Evolutionary conservation across 2,113 vertebrate genomes (phyloP), one percentile per base, ranked within the genome.

Genomic region (Misgurnus anguillicaudatus): DNA sequence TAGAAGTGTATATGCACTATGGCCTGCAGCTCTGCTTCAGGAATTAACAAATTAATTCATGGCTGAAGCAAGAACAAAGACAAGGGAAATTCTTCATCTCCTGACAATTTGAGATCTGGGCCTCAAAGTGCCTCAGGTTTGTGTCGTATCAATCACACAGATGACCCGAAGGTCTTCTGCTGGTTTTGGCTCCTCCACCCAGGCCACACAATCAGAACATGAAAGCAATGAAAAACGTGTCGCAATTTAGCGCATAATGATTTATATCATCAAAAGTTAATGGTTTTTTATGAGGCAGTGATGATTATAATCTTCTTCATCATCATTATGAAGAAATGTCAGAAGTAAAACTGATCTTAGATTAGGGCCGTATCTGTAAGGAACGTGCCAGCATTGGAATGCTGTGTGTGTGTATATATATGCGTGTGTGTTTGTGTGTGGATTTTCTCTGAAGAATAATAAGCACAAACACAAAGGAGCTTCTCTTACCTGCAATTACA

Each of bases 21-120:
- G 41, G 45, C 88, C 81, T n/a, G 72, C 89, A 82, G 83, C 78
- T 85, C 80, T 81, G 81, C 80, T 83, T 75, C 80, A 76, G 81
- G 81, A 83, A 79, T 85, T 82, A 89, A 88, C 83, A 87, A 87
- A 91, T 90, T 89, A 89, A 90, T 75, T 88, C 61, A 76, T 86
- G 79, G 82, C 80, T 88, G 78, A 80, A 60, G 77, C 66, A 80
- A 73, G 70, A 87, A 70, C 65, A 70, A 85, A 88, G 88, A 84
- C 48, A 77, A 61, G 66, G 85, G 84, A 88, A 90, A 91, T 89
- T 86, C 87, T 87, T 84, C 77, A 13, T 79, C 77, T 71, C 72
- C 87, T 89, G 80, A 41, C 78, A 62, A 17, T 42, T 48, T 19
- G 10, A 75, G 66, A 51, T 72, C 79, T 70, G 86, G 68, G 62